Conservation (phyloP, 23 tunicate genomes). For the Botrylloides violaceus region DNA sequence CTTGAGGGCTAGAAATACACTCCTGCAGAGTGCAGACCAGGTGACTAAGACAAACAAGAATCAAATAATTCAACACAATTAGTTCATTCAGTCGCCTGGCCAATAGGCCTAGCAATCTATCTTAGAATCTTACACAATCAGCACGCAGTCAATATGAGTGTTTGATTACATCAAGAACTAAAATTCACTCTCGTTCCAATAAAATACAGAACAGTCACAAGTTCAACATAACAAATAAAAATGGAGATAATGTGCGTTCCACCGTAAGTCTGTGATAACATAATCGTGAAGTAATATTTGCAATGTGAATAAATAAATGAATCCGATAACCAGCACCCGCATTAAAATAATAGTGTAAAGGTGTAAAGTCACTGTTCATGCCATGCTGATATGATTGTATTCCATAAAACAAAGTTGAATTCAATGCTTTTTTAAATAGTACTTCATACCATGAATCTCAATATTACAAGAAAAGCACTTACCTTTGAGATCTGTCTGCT, state of each 20-base stretch:
- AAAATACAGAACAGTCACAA: not conserved
- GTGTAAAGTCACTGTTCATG: not conserved
- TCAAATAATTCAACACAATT: no score
- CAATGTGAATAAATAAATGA: not conserved
- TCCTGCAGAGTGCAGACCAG: no score
- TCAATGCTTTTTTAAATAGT: not conserved
- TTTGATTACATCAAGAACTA: no score
- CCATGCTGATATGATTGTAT: not conserved
- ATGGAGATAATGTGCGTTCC: not conserved
- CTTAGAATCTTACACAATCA: no score
- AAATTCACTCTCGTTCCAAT: no score
- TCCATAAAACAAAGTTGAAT: not conserved
- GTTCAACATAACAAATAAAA: not conserved
- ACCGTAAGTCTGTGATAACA: not conserved
- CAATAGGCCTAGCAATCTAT: no score
- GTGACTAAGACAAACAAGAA: no score
- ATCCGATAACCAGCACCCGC: no score
- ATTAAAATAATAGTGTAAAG: not conserved
- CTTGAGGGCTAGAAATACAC: no score
- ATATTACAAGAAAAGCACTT: not conserved
- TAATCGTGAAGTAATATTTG: not conserved
- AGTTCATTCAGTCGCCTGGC: no score
- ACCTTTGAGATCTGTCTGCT: constrained; percentile 37
- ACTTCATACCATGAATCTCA: constrained; percentile 26
- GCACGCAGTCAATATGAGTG: no score